Conservation (phyloP, 2,888 invertebrate genomes). For the Andricus curvator region DNA sequence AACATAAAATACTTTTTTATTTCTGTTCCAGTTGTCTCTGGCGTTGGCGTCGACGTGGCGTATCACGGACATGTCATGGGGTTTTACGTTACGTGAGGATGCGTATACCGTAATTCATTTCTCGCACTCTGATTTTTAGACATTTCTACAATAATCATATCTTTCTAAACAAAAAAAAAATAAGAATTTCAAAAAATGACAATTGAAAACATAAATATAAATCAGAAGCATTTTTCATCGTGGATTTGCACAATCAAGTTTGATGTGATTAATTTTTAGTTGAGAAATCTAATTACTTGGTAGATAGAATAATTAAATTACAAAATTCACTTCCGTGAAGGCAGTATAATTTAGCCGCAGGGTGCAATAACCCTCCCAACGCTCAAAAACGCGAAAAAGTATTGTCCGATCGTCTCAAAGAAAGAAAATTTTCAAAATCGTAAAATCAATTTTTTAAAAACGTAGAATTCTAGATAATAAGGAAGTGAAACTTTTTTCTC, state of each 20-base stretch:
- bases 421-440: too few relatives aligned
- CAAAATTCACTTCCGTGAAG: too few relatives aligned
- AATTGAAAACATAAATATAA: neutral
- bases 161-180: neutral
- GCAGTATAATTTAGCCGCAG: too few relatives aligned
- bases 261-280: neutral
- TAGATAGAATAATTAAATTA: neutral
- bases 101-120: slow-evolving; percentile 68
- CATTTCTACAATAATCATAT: neutral
- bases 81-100: slow-evolving; percentile 83
- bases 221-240: neutral
- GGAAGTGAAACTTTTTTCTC: too few relatives aligned
- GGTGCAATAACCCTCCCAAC: too few relatives aligned
- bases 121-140: slow-evolving; percentile 55
- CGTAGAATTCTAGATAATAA: too few relatives aligned
- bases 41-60: slow-evolving; percentile 83
- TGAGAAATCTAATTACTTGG: neutral
- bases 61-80: slow-evolving; percentile 82
- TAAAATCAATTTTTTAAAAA: too few relatives aligned
- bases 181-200: neutral
- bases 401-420: too few relatives aligned
- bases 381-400: too few relatives aligned
- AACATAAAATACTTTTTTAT: slow-evolving; percentile 29
- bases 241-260: neutral
- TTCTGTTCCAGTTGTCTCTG: slow-evolving; percentile 81